These are phyloP conservation scores for Neotragus pygmaeus DNA, from an alignment of 2,113 vertebrate species.

Conservation along the genomic window DNA sequence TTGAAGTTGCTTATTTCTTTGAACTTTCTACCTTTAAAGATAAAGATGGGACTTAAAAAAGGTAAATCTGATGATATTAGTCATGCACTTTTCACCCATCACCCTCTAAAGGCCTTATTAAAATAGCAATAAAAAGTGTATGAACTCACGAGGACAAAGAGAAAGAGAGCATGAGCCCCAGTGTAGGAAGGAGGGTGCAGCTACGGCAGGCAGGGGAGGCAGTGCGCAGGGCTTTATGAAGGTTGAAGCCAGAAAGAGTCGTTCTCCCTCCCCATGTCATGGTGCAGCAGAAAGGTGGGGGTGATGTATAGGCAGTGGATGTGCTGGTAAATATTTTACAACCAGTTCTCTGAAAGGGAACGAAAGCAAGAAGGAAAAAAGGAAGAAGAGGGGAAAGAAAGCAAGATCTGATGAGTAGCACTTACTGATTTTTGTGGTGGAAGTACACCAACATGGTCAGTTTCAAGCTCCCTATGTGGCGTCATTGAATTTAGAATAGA, in stretches of 20 bases:
- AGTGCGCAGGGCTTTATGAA: not conserved
- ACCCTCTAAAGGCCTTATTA: not conserved
- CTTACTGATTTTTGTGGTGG: not conserved
- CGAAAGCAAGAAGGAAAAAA: not conserved
- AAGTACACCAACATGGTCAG: not conserved
- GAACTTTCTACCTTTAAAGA: not conserved
- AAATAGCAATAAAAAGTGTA: not conserved
- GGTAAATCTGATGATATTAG: not conserved
- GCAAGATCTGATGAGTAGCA: not conserved
- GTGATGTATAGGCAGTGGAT: not conserved
- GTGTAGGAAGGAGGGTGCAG: not conserved
- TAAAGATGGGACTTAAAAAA: not conserved
- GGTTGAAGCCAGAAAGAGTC: not conserved
- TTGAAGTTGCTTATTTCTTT: conserved; percentile 14
- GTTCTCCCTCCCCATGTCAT: not conserved
- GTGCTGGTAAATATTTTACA: not conserved
- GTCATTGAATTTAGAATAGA: not conserved
- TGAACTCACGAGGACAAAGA: not conserved
- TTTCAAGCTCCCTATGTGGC: not conserved
- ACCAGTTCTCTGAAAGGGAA: not conserved
- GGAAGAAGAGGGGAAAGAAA: not conserved
- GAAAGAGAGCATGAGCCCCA: not conserved
- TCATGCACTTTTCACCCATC: not conserved
- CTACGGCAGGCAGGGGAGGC: not conserved
- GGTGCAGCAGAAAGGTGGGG: not conserved